phyloP scores from a whole-genome alignment of 2,888 invertebrate species.

The Plebejus argus region DNA sequence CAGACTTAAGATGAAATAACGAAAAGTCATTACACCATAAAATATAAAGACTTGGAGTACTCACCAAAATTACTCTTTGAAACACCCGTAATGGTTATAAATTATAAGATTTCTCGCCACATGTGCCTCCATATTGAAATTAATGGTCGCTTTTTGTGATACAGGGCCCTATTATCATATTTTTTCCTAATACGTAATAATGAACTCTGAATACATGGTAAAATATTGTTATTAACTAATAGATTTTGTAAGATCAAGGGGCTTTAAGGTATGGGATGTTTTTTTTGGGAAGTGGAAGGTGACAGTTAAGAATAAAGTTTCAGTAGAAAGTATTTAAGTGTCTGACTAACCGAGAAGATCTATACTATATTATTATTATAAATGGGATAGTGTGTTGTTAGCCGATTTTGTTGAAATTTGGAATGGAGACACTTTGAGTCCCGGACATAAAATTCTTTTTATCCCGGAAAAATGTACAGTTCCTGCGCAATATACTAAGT shows the following conservation, averaged over 20 bases:
- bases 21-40: neutral
- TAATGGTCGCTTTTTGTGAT: conserved; percentile 43
- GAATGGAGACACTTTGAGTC: too few relatives aligned
- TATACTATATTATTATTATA: too few relatives aligned
- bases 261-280: neutral
- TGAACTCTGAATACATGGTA: neutral
- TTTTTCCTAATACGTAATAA: conserved; percentile 16
- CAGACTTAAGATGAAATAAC: neutral
- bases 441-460: too few relatives aligned
- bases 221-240: conserved; percentile 21
- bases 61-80: conserved; percentile 6
- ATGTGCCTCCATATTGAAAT: conserved; percentile 49
- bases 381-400: too few relatives aligned
- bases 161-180: conserved; percentile 32
- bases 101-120: conserved; percentile 53
- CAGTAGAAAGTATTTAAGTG: neutral
- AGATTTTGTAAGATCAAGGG: neutral
- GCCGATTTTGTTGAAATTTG: too few relatives aligned
- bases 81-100: conserved; percentile 47
- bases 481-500: too few relatives aligned
- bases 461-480: too few relatives aligned
- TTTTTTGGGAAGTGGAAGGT: neutral
- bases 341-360: too few relatives aligned
- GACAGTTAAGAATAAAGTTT: neutral
- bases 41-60: neutral